These are phyloP conservation scores for Rana temporaria DNA, from an alignment of 2,113 vertebrate species.

Conservation along the genomic window DNA sequence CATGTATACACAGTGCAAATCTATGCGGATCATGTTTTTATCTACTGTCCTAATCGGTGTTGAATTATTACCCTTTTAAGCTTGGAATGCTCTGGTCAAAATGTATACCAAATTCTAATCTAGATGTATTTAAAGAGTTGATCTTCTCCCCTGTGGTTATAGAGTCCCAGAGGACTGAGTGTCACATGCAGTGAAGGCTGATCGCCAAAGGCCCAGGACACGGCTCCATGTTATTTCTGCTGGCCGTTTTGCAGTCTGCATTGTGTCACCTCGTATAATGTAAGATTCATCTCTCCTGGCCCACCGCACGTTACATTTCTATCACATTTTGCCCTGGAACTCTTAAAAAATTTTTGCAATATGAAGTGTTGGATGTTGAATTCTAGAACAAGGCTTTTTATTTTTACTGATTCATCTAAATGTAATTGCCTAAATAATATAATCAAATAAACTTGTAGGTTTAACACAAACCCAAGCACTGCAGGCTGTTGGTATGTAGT, in stretches of 20 bases:
- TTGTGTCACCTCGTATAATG: conserved; percentile 19
- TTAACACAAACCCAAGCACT: not conserved
- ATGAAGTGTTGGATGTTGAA: not conserved
- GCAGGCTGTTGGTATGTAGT: not conserved
- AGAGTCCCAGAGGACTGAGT: too few species aligned
- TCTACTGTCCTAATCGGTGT: too few species aligned
- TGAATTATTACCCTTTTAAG: too few species aligned
- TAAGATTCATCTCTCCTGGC: not conserved
- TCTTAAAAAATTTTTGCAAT: not conserved
- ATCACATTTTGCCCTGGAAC: not conserved
- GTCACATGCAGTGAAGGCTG: not conserved
- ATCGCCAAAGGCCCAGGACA: not conserved
- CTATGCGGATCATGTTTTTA: too few species aligned
- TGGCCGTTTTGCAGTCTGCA: conserved; percentile 5
- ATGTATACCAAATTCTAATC: too few species aligned
- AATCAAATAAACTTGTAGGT: not conserved
- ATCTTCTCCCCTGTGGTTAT: too few species aligned
- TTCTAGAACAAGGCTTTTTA: not conserved
- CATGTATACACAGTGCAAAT: too few species aligned
- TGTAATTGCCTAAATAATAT: not conserved
- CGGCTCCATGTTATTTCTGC: not conserved
- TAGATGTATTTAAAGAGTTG: too few species aligned
- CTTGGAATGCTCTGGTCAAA: too few species aligned
- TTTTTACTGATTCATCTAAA: not conserved
- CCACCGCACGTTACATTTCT: not conserved